A percentile compares a stretch with the other conserved stretches of the same genome.
Conservation (phyloP, 2,888 invertebrate genomes). For the Piscicola geometra region DNA sequence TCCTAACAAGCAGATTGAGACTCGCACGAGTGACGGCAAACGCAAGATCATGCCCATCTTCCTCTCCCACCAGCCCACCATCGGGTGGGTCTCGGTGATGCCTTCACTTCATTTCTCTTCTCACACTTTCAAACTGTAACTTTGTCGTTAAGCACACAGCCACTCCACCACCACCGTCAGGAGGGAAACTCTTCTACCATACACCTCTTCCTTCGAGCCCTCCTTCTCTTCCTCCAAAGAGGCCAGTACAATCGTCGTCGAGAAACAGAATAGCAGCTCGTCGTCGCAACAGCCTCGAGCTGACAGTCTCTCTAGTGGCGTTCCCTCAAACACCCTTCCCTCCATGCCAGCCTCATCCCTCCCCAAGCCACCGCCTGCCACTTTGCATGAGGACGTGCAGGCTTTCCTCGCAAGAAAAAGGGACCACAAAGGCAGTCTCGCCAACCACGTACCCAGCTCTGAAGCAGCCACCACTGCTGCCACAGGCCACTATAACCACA, state of each 20-base stretch:
- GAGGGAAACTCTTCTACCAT: slow-evolving; percentile 38
- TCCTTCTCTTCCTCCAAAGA: slow-evolving; percentile 74
- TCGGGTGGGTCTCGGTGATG: background rate
- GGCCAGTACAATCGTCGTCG: slow-evolving; percentile 74
- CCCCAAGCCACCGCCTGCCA: background rate
- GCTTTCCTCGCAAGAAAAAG: background rate
- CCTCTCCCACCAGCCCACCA: slow-evolving; percentile 65
- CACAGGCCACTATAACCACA: too few species aligned
- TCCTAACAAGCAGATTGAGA: slow-evolving; percentile 72
- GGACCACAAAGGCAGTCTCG: background rate
- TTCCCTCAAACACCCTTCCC: background rate
- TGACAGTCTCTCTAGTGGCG: too few species aligned
- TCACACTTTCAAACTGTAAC: background rate
- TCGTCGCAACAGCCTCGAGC: too few species aligned
- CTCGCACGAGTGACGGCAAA: slow-evolving; percentile 86
- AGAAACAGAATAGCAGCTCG: slow-evolving; percentile 62
- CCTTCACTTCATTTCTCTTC: too few species aligned
- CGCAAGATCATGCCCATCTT: slow-evolving; percentile 93
- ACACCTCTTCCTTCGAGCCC: slow-evolving; percentile 40
- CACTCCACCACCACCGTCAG: background rate
- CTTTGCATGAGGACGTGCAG: background rate
- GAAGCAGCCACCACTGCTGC: too few species aligned
- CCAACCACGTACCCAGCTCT: background rate
- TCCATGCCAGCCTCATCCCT: background rate
- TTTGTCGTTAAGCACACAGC: background rate